Evolutionary conservation across 2,113 vertebrate genomes (phyloP).

Genomic region (Noctilio leporinus): DNA sequence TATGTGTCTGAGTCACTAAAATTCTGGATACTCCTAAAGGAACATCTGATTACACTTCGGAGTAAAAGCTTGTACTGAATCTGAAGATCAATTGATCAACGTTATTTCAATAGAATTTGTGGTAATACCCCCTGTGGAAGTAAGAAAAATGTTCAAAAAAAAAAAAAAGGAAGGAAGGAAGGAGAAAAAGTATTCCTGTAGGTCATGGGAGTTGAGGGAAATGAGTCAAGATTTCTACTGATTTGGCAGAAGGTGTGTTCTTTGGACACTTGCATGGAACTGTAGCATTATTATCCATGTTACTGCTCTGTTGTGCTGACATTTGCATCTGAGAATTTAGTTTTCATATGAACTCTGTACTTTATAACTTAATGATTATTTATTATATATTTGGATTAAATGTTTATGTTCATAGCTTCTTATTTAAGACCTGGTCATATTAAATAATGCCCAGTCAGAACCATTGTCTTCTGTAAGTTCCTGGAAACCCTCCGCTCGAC

Average conservation of each 20-base stretch:
- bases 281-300: slow-evolving; percentile 73
- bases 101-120: slow-evolving; percentile 39
- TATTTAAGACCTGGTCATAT: slow-evolving; percentile 79
- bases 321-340: slow-evolving; percentile 71
- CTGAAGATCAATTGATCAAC: not conserved
- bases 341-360: slow-evolving; percentile 73
- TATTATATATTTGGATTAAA: slow-evolving; percentile 79
- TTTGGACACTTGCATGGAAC: slow-evolving; percentile 66
- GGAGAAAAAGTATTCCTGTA: not conserved
- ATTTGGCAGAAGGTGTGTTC: slow-evolving; percentile 64
- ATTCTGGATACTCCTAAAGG: not conserved
- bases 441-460: slow-evolving; percentile 73
- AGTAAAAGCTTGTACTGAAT: slow-evolving; percentile 3
- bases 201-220: slow-evolving; percentile 58
- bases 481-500: not conserved
- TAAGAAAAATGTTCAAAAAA: not conserved
- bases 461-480: slow-evolving; percentile 42
- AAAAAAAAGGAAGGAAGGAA: not conserved
- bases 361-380: slow-evolving; percentile 83
- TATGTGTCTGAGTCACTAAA: not conserved
- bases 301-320: slow-evolving; percentile 71
- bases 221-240: slow-evolving; percentile 64
- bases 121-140: slow-evolving; percentile 31
- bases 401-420: slow-evolving; percentile 68
- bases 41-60: not conserved